Base-by-base conservation (phyloP, 2,888 invertebrate species). In the Yponomeuta cagnagella region DNA sequence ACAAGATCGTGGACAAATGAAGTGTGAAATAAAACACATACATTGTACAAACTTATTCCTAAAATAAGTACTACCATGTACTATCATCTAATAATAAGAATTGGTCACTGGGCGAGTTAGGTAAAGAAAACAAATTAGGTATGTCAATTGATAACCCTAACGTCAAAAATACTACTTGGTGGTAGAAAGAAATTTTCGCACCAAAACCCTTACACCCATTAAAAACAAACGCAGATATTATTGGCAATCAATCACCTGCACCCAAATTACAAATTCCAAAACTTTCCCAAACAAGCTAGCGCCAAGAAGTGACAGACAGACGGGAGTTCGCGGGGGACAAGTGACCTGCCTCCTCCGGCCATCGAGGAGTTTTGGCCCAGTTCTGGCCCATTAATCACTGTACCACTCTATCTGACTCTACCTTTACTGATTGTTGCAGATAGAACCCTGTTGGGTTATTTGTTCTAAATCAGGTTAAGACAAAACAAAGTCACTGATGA, bases 301-400 rank as follows among this genome's bases (percentile, higher is more conserved):
- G 52, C 15, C 15, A 58, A 15, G 52, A 58, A n/a, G 68, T n/a
- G 69, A 31, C 69, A 69, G 58, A 69, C 69, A 69, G 52, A 48
- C 23, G 58, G 33, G 3, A 15, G 52, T 58, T 43, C 52, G 5
- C 52, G 3, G 15, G 52, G 52, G 52, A 2, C 52, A 0, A 43
- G 43, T 33, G 33, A 33, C 33, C 33, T 33, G 33, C 12, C 52
- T 52, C 0, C 12, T 3, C 12, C 52, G 2, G 52, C 52, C 52
- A 58, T 58, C 52, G 15, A 58, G 5, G 52, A 58, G 52, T 58
- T 58, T 58, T 58, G 52, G 52, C 52, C 15, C 15, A 58, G 15
- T 58, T 58, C 5, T 58, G 52, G 52, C 12, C 12, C 52, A 58
- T 58, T 65, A 65, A 65, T 65, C 65, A 65, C 65, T 33, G 31